Percentiles rank a stretch among this genome's conserved stretches.
phyloP scores from a whole-genome alignment of 2,888 invertebrate species.

The Lymantria dispar region DNA sequence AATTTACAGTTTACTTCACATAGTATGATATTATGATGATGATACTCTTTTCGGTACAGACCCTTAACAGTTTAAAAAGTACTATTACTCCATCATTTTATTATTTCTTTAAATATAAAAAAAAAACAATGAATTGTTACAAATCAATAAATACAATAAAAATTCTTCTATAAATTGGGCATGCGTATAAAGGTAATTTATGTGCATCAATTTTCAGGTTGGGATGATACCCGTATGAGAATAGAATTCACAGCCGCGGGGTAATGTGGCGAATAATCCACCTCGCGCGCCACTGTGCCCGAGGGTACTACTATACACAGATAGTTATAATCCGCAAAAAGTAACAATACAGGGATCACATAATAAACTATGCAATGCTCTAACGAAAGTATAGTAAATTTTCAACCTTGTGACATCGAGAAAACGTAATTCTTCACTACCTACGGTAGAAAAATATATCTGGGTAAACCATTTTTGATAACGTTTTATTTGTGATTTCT shows the following conservation, averaged over 20 bases:
- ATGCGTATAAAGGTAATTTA: constrained; percentile 34
- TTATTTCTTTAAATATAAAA: background rate
- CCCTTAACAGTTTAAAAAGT: no score
- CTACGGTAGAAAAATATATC: constrained; percentile 8
- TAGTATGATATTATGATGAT: no score
- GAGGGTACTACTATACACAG: constrained; percentile 46
- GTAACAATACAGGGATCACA: constrained; percentile 47
- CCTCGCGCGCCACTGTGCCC: constrained; percentile 63
- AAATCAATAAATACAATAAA: constrained; percentile 16
- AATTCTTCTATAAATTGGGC: constrained; percentile 15
- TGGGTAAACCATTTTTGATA: constrained; percentile 22
- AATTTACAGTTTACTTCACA: no score
- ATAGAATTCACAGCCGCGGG: constrained; percentile 55
- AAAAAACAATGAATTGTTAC: constrained; percentile 2
- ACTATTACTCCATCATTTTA: no score
- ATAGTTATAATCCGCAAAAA: constrained; percentile 74
- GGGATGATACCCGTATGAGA: constrained; percentile 57
- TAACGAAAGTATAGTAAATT: constrained; percentile 11
- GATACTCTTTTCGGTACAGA: no score
- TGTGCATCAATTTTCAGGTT: constrained; percentile 68
- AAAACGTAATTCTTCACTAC: background rate
- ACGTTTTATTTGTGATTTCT: constrained; percentile 43
- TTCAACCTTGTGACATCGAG: constrained; percentile 21
- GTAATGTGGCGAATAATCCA: constrained; percentile 76
- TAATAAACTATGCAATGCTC: constrained; percentile 16